Base-by-base conservation (phyloP, 2,113 vertebrate genomes). In the Urocynchramus pylzowi region DNA sequence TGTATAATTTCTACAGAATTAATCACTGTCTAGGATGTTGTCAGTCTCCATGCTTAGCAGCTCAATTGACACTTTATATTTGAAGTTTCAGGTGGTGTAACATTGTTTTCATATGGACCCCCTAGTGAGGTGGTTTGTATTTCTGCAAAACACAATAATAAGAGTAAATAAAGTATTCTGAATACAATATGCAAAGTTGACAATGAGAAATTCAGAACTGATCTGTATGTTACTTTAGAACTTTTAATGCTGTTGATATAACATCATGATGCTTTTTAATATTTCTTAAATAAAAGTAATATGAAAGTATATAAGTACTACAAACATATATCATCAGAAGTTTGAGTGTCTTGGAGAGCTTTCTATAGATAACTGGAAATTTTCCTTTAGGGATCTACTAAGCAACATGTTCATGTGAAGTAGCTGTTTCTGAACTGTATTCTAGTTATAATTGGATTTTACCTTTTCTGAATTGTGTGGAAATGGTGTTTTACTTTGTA, bases 31-130 rank as follows among this genome's bases (percentile, higher is more conserved):
- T 64, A 27, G 39, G 57, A 27, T 47, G 14, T 61, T 67, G 13
- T 39, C 39, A 50, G 31, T 78, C 49, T 56, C 6, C n/a, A 27
- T 30, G 27, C 24, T 52, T 57, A 57, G 56, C 30, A 75, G 14
- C 56, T 74, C 0, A 0, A n/a, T 17, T 78, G 60, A n/a, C 10
- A 10, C 10, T 49, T 63, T 22, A 6, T 60, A 33, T 67, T 63
- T 84, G 59, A 68, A 68, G 11, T 54, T 89, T 91, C 4, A 28
- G 50, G 4, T 63, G 39, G 6, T 68, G 6, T 49, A 61, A n/a
- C 30, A 6, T 23, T 60, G 13, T 59, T 93, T 89, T 89, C 71
- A 83, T 33, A 22, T 79, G 61, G 19, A 45, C 9, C 17, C 3
- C 3, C 21, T 80, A 24, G 26, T 54, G 30, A 81, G 15, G 33